Evolutionary conservation across 2,888 invertebrate species (phyloP), one percentile per base, ranked within the genome.

Genomic region (Harpalus rubripes): DNA sequence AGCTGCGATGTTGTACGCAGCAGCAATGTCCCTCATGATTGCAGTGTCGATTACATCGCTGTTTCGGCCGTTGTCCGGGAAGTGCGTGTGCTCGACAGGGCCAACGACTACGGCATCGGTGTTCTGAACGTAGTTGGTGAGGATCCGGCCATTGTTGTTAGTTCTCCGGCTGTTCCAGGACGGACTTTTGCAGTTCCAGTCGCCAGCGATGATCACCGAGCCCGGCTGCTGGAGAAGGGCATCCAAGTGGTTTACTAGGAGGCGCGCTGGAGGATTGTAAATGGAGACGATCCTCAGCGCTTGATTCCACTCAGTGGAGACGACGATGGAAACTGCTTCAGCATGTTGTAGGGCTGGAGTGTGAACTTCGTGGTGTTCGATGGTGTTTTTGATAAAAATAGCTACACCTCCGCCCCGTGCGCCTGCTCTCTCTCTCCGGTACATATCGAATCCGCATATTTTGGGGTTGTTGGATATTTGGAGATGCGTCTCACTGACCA

Each of bases 241-340:
- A 15, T 2, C n/a, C 1, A 59, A 1, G 59, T 59, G 6, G 1
- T 59, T 15, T 15, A 1, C 15, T 15, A 59, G 12, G 1, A 59
- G 15, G 7, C 59, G 12, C 15, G 59, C 65, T 22, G 65, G 65
- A 0, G 65, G 65, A 6, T 65, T 65, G 26, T 65, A 65, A 15
- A 65, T 32, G 26, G 65, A 65, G 22, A 65, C 39, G 10, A 65
- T 22, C 22, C 65, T 8, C 7, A 65, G 15, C 1, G 26, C 12
- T 1, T 5, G 12, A 12, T 16, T 7, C 39, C 39, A 32, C 22
- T 3, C 15, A 15, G 59, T 59, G 1, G 18, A 2, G 22, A 52
- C 52, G 1, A 5, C 1, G 1, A 52, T 52, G 1, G 5, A 52
- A 1, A 52, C 52, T 1, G 52, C 52, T 52, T 52, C 52, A 2